Percentiles rank a stretch among this genome's conserved stretches.
These are phyloP conservation scores for Neoarius graeffei DNA, from an alignment of 2,113 vertebrate species.

Conservation along the genomic window DNA sequence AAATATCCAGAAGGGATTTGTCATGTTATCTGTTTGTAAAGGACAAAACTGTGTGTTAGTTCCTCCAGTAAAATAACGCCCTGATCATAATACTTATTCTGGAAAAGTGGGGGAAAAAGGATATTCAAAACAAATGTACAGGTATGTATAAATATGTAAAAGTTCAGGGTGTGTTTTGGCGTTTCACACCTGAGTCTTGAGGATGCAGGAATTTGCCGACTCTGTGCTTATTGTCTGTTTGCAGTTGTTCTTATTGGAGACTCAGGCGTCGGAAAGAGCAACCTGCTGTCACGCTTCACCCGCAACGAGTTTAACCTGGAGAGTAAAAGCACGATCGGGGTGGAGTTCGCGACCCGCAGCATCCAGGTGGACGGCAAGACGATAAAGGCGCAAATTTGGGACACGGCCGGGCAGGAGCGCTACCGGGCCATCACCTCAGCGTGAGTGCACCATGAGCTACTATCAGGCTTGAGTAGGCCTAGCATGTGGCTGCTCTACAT, in stretches of 20 bases:
- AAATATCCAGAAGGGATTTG: slow-evolving; percentile 65
- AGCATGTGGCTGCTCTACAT: neutral
- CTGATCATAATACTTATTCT: neutral
- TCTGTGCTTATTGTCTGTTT: slow-evolving; percentile 32
- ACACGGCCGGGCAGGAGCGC: slow-evolving; percentile 94
- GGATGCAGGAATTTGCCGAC: neutral
- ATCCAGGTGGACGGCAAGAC: slow-evolving; percentile 98
- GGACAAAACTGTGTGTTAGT: slow-evolving; percentile 65
- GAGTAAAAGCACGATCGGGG: slow-evolving; percentile 97
- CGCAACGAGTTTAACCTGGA: slow-evolving; percentile 98
- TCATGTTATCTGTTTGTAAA: slow-evolving; percentile 68
- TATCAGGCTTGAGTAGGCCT: neutral
- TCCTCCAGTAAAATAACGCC: slow-evolving; percentile 37
- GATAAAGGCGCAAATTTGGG: slow-evolving; percentile 99
- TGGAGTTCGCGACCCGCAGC: slow-evolving; percentile 96
- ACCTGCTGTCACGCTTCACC: slow-evolving; percentile 86
- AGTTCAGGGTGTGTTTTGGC: neutral
- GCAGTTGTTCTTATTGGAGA: slow-evolving; percentile 85
- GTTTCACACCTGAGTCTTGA: neutral
- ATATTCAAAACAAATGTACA: neutral
- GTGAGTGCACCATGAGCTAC: slow-evolving; percentile 71
- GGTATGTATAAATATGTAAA: neutral
- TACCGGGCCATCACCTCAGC: slow-evolving; percentile 97
- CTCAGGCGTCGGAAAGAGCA: slow-evolving; percentile 79
- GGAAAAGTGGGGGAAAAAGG: neutral